Conservation (phyloP, 1,140 invertebrate genomes). For the Armadillidium nasatum region DNA sequence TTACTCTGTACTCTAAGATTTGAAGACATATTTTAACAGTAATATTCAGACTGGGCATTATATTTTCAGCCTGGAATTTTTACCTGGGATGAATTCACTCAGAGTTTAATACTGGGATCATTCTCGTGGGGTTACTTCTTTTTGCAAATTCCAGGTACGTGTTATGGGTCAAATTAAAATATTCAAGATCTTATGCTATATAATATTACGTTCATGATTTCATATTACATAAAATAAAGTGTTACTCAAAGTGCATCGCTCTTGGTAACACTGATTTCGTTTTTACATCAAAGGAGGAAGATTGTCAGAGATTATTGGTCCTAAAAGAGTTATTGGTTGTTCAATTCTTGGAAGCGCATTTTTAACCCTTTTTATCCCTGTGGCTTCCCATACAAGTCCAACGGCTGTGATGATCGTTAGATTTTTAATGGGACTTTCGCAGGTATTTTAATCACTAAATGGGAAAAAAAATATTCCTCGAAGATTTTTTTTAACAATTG, state of each 20-base stretch:
- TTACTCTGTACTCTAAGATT: too few relatives aligned
- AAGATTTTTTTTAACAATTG: too few relatives aligned
- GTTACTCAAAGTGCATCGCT: too few relatives aligned
- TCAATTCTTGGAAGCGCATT: constrained; percentile 49
- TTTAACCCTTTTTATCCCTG: constrained; percentile 34
- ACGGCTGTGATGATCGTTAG: constrained; percentile 36
- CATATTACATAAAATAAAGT: too few relatives aligned
- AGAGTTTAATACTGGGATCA: constrained; percentile 48
- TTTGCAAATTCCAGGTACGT: constrained; percentile 52
- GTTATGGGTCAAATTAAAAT: too few relatives aligned
- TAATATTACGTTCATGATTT: too few relatives aligned
- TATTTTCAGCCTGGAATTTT: constrained; percentile 33
- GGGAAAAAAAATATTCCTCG: too few relatives aligned
- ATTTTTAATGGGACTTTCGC: constrained; percentile 37
- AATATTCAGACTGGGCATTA: too few relatives aligned
- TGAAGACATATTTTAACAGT: too few relatives aligned
- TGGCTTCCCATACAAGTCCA: constrained; percentile 29
- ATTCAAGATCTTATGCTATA: too few relatives aligned
- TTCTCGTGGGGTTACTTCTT: constrained; percentile 53
- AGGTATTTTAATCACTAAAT: constrained; percentile 13
- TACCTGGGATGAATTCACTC: constrained; percentile 45
- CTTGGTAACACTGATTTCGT: not conserved
- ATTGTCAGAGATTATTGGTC: constrained; percentile 45
- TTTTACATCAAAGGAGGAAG: constrained; percentile 47
- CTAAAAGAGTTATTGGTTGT: constrained; percentile 42